phyloP scores from a whole-genome alignment of 2,113 vertebrate species.

The Otus sunia region DNA sequence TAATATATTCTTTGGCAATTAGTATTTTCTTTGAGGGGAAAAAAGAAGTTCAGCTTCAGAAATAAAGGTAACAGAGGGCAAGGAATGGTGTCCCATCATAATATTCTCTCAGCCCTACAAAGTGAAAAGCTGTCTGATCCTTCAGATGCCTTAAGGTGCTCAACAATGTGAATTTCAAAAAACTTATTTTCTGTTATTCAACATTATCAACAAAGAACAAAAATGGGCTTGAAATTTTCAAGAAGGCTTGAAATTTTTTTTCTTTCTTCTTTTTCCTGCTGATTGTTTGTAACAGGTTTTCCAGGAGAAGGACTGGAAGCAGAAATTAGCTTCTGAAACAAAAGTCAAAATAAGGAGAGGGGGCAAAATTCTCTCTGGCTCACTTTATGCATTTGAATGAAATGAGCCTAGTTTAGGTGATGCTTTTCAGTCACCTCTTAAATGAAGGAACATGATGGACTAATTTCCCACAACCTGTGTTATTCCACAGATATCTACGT shows the following conservation, averaged over 20 bases:
- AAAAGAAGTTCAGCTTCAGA: not conserved
- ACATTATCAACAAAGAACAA: not conserved
- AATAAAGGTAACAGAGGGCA: not conserved
- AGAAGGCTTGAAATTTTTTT: not conserved
- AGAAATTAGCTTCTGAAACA: not conserved
- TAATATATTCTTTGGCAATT: not conserved
- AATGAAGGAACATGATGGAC: not conserved
- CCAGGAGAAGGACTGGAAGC: not conserved
- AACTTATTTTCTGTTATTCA: not conserved
- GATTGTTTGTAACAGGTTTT: not conserved
- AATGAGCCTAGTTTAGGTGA: not conserved
- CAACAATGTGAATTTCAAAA: not conserved
- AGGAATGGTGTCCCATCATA: not conserved
- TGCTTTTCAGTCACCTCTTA: not conserved
- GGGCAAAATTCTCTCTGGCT: not conserved
- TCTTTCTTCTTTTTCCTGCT: not conserved
- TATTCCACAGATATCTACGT: constrained; percentile 84
- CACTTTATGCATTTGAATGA: not conserved
- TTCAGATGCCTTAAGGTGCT: not conserved
- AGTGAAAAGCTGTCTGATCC: not conserved
- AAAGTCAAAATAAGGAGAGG: not conserved
- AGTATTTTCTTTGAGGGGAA: not conserved
- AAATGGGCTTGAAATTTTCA: not conserved
- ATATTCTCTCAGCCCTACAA: not conserved
- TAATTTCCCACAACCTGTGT: not conserved